Evolutionary conservation across 1,140 invertebrate species (phyloP).

Genomic region (Oryctes rhinoceros): DNA sequence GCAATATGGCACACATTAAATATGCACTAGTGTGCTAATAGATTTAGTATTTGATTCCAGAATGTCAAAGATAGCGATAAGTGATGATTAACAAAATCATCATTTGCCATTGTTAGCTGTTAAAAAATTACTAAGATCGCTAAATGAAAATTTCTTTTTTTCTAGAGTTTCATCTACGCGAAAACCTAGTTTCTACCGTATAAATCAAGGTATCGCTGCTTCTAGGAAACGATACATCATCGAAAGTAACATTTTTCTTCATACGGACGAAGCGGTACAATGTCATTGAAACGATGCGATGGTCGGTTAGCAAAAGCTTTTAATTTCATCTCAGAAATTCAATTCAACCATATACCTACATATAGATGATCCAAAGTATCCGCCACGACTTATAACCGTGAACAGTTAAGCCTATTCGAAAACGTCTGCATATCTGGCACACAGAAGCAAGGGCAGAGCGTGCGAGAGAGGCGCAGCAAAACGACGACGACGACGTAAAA

Average conservation of each 20-base stretch:
- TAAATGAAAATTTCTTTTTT: no score
- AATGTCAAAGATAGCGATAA: no score
- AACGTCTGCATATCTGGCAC: conserved; percentile 10
- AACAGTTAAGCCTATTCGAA: neutral
- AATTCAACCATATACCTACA: conserved; percentile 3
- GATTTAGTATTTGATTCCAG: no score
- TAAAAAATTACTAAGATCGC: no score
- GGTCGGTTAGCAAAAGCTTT: conserved; percentile 9
- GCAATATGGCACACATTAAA: no score
- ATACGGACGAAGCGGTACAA: neutral
- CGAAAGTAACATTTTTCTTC: conserved; percentile 18
- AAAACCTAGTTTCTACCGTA: no score
- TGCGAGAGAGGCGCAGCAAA: neutral
- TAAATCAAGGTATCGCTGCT: neutral
- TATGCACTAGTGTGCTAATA: no score
- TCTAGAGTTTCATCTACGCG: no score
- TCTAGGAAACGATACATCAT: neutral
- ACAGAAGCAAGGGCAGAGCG: neutral
- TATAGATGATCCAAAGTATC: neutral
- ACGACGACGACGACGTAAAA: neutral
- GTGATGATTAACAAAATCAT: no score
- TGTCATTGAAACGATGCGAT: neutral
- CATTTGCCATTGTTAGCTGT: no score
- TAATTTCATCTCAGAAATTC: conserved; percentile 32
- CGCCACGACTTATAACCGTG: neutral